A percentile compares a stretch with the other conserved stretches of the same genome.
phyloP scores from a whole-genome alignment of 2,888 invertebrate genomes.

The Coelopa pilipes region DNA sequence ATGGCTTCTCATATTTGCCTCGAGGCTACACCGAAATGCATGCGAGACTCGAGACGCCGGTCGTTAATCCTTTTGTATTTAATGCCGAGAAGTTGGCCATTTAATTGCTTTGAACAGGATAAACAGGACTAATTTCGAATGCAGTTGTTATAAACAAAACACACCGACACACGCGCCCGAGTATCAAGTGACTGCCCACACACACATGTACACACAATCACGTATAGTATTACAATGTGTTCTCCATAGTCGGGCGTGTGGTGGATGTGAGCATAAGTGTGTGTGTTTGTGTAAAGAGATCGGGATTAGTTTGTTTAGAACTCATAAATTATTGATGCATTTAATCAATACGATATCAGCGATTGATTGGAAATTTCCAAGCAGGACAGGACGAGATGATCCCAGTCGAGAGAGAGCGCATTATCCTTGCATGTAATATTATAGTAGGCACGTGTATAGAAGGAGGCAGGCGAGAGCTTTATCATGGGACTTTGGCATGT shows the following conservation, averaged over 20 bases:
- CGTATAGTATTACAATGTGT: background rate
- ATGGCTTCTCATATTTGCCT: background rate
- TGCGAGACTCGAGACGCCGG: constrained; percentile 2
- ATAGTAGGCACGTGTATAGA: too few relatives aligned
- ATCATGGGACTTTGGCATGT: too few relatives aligned
- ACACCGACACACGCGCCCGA: background rate
- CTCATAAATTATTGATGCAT: constrained; percentile 7
- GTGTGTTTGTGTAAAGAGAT: background rate
- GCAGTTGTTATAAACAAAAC: constrained; percentile 7
- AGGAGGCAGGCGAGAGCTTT: too few relatives aligned
- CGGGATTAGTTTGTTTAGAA: background rate
- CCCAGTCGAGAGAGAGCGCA: too few relatives aligned
- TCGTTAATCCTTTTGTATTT: constrained; percentile 18
- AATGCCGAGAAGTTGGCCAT: constrained; percentile 7
- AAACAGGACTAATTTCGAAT: constrained; percentile 11
- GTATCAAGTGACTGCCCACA: background rate
- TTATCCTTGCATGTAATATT: too few relatives aligned
- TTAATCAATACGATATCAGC: constrained; percentile 2
- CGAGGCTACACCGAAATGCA: background rate
- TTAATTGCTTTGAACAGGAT: constrained; percentile 6
- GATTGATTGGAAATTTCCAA: background rate
- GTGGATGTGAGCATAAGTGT: too few relatives aligned
- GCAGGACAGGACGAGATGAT: too few relatives aligned
- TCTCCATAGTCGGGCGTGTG: background rate
- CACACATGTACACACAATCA: background rate